These are phyloP conservation scores for Sinhomidia bicolor DNA, from an alignment of 2,888 invertebrate species.

Conservation along the genomic window DNA sequence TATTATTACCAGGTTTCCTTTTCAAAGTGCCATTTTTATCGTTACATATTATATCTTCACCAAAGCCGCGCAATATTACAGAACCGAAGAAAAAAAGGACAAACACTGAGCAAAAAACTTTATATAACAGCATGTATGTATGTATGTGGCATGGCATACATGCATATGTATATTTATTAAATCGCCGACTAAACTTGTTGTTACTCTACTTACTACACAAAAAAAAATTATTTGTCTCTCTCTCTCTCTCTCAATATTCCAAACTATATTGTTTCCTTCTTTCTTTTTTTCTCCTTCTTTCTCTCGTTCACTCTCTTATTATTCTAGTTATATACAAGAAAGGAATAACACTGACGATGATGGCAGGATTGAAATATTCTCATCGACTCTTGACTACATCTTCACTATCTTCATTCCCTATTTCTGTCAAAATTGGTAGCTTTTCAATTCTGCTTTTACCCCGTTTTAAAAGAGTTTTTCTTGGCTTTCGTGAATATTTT, in stretches of 20 bases:
- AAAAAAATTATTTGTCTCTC: too few species aligned
- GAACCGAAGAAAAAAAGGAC: neutral
- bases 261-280: too few species aligned
- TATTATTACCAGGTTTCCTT: constrained; percentile 25
- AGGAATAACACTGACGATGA: constrained; percentile 16
- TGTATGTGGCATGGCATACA: neutral
- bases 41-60: neutral
- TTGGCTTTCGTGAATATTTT: constrained; percentile 27
- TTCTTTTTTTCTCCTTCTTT: too few species aligned
- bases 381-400: constrained; percentile 67
- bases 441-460: constrained; percentile 61
- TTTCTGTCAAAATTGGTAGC: constrained; percentile 65
- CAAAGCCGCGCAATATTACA: constrained; percentile 3
- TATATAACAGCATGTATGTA: neutral
- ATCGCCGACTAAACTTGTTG: constrained; percentile 1
- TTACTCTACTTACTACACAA: neutral
- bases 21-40: constrained; percentile 32
- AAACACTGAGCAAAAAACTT: too few species aligned
- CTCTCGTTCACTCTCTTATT: too few species aligned
- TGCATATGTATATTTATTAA: neutral
- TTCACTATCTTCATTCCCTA: constrained; percentile 62
- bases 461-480: constrained; percentile 59
- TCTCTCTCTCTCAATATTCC: too few species aligned
- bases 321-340: neutral
- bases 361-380: constrained; percentile 57